Evolutionary conservation across 1,140 invertebrate species (phyloP).

Genomic region (Harlomillsia oculata): DNA sequence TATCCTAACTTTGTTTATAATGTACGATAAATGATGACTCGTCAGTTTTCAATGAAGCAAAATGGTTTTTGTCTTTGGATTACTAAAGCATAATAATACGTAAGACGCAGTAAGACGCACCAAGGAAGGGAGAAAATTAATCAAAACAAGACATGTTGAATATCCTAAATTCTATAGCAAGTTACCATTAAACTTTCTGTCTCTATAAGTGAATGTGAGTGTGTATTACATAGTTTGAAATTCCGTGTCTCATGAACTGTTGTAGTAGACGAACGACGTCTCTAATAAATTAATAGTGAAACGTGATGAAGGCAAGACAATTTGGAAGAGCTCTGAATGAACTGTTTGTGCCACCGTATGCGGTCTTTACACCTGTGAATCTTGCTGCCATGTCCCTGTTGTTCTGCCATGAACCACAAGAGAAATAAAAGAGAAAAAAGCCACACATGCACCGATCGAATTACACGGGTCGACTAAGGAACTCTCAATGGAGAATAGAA

Average conservation of each 20-base stretch:
- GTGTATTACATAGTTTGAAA: not conserved
- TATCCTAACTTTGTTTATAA: too few species aligned
- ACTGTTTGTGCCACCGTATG: constrained; percentile 18
- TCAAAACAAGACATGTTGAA: not conserved
- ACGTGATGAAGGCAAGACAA: constrained; percentile 14
- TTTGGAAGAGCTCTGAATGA: constrained; percentile 12
- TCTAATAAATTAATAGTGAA: constrained; percentile 17
- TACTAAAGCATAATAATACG: too few species aligned
- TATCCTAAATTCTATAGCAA: not conserved
- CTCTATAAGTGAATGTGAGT: not conserved
- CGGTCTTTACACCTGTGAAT: constrained; percentile 23
- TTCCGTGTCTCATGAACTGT: too few species aligned
- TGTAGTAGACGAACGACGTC: not conserved
- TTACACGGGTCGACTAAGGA: constrained; percentile 8
- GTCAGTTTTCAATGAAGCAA: too few species aligned
- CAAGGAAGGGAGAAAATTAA: too few species aligned
- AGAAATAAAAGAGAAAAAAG: constrained; percentile 7
- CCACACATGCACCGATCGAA: constrained; percentile 20
- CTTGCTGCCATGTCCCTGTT: constrained; percentile 5
- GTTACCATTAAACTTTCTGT: not conserved
- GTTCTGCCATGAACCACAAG: not conserved
- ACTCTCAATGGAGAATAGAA: constrained; percentile 7
- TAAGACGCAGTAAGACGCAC: too few species aligned
- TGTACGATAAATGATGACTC: too few species aligned
- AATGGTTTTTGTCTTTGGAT: too few species aligned